Percentiles rank a stretch among this genome's conserved stretches.
Conservation (phyloP, 2,113 vertebrate species). For the Leucopsar rothschildi region DNA sequence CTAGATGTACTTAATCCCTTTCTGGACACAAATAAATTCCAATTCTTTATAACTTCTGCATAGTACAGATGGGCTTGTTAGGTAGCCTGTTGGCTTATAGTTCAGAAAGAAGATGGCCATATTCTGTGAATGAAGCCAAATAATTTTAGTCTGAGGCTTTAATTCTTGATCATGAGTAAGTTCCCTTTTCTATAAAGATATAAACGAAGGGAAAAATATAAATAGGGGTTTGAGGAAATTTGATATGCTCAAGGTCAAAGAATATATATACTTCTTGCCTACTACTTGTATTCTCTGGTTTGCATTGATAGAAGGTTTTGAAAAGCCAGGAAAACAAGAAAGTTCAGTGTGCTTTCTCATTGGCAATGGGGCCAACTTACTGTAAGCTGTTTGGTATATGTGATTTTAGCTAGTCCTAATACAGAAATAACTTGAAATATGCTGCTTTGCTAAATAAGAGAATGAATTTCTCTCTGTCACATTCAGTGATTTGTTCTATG, state of each 20-base stretch:
- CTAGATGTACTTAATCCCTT: neutral
- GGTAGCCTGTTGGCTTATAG: neutral
- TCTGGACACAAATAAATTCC: neutral
- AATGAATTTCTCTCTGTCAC: neutral
- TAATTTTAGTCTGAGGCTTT: neutral
- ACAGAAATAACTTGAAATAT: neutral
- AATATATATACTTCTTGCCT: neutral
- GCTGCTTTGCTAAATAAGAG: neutral
- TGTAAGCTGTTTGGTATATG: fast-evolving
- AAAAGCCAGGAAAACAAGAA: neutral
- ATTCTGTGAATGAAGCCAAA: neutral
- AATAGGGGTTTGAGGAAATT: neutral
- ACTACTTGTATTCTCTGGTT: neutral
- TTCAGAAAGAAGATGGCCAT: neutral
- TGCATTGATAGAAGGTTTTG: neutral
- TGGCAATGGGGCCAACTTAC: neutral
- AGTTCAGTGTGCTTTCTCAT: neutral
- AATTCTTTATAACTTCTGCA: neutral
- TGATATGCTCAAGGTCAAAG: neutral
- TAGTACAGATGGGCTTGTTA: neutral
- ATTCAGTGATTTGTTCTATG: neutral
- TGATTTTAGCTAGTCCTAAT: neutral
- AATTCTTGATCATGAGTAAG: neutral
- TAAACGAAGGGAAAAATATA: neutral
- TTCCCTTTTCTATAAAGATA: neutral